Percentiles rank a stretch among this genome's conserved stretches.
phyloP scores from a whole-genome alignment of 1,140 invertebrate species.

The Aricia agestis region DNA sequence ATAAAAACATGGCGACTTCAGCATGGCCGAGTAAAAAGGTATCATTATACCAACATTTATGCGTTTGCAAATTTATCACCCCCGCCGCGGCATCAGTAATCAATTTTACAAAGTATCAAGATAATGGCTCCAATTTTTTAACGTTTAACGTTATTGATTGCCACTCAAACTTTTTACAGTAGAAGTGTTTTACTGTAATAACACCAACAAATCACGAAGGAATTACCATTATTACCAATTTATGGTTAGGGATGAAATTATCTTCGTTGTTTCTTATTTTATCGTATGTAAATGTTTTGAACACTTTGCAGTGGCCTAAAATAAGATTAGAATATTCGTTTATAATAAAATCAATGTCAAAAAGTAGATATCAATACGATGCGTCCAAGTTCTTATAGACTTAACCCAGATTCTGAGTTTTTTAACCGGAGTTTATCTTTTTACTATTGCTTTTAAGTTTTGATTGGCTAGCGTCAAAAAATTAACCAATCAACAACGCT shows the following conservation, averaged over 20 bases:
- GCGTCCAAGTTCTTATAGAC: too few relatives aligned
- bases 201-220: not conserved
- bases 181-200: not conserved
- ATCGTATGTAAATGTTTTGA: not conserved
- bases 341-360: too few relatives aligned
- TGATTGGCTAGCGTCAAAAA: too few relatives aligned
- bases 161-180: conserved; percentile 11
- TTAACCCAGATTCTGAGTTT: too few relatives aligned
- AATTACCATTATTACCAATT: not conserved
- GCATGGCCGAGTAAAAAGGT: not conserved
- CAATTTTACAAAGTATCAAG: not conserved
- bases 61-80: conserved; percentile 8
- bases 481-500: too few relatives aligned
- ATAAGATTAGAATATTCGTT: too few relatives aligned
- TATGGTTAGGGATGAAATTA: not conserved
- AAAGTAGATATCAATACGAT: too few relatives aligned
- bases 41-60: not conserved
- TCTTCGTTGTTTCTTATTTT: not conserved
- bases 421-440: too few relatives aligned
- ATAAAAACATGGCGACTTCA: not conserved
- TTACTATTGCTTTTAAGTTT: too few relatives aligned
- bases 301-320: not conserved
- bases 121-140: conserved; percentile 10
- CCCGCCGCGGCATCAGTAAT: not conserved
- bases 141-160: conserved; percentile 9